Evolutionary conservation across 1,140 invertebrate species (phyloP).

Genomic region (Drosophila sucinea): DNA sequence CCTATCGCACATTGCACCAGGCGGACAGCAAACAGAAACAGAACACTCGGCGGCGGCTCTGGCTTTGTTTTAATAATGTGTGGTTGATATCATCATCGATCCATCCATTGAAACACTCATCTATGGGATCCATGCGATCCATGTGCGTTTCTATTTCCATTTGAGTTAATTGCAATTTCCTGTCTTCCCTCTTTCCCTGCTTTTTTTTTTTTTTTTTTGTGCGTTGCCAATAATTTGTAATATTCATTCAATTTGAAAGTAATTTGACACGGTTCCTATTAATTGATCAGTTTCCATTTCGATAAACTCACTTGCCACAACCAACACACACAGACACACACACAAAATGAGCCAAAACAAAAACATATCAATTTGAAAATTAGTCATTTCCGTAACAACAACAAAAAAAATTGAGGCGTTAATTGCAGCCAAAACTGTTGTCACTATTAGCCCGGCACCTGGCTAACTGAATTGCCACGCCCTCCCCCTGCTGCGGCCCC

Average conservation of each 20-base stretch:
- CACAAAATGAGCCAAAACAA: slow-evolving; percentile 2
- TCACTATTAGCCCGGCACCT: slow-evolving; percentile 47
- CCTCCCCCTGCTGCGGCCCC: neutral
- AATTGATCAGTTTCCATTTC: slow-evolving; percentile 65
- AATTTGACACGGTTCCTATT: slow-evolving; percentile 64
- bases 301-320: slow-evolving; percentile 8
- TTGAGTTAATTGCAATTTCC: slow-evolving; percentile 66
- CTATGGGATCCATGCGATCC: neutral
- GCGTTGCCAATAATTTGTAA: slow-evolving; percentile 49
- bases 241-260: slow-evolving; percentile 67
- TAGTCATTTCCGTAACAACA: slow-evolving; percentile 68
- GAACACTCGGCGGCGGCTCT: neutral
- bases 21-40: too few relatives aligned
- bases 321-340: neutral
- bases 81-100: slow-evolving; percentile 1
- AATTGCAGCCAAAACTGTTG: slow-evolving; percentile 73
- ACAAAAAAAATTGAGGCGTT: slow-evolving; percentile 49
- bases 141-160: slow-evolving; percentile 37
- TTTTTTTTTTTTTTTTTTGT: neutral
- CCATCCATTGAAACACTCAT: neutral
- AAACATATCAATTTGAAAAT: slow-evolving; percentile 43
- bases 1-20: too few relatives aligned
- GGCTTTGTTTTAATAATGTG: neutral
- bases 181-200: slow-evolving; percentile 19
- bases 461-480: slow-evolving; percentile 3